A percentile compares a stretch with the other conserved stretches of the same genome.
phyloP scores from a whole-genome alignment of 1,140 invertebrate genomes.

The Heliothis virescens region DNA sequence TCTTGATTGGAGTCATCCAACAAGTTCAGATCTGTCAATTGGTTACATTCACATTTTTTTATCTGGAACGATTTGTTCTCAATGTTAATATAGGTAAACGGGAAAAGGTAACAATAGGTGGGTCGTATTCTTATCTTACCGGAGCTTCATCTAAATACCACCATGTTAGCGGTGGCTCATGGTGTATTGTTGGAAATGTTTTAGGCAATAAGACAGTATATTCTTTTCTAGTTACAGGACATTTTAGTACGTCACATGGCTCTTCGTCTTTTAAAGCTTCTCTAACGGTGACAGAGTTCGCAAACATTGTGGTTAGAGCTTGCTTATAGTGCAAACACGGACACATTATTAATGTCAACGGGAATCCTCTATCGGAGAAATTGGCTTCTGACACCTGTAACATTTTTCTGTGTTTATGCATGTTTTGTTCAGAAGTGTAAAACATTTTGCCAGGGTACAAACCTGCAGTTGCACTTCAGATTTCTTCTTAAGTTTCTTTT shows the following conservation, averaged over 20 bases:
- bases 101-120: neutral
- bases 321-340: conserved; percentile 73
- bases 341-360: conserved; percentile 73
- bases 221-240: conserved; percentile 66
- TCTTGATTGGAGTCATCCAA: conserved; percentile 79
- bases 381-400: conserved; percentile 68
- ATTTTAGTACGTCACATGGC: conserved; percentile 68
- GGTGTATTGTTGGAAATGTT: conserved; percentile 67
- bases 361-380: conserved; percentile 74
- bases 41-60: conserved; percentile 82
- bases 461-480: conserved; percentile 75
- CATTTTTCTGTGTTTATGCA: neutral
- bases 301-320: conserved; percentile 72
- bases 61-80: conserved; percentile 61
- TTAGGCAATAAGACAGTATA: conserved; percentile 76
- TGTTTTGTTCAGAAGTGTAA: neutral
- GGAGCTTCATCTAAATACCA: conserved; percentile 73
- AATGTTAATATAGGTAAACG: neutral
- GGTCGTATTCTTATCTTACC: conserved; percentile 48
- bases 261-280: conserved; percentile 71
- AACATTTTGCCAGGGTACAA: neutral
- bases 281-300: conserved; percentile 59
- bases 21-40: conserved; percentile 73
- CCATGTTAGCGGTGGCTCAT: conserved; percentile 73
- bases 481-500: conserved; percentile 78